These are phyloP conservation scores for Pseudomyrmex flavicornis DNA, from an alignment of 1,140 invertebrate genomes.

Conservation along the genomic window DNA sequence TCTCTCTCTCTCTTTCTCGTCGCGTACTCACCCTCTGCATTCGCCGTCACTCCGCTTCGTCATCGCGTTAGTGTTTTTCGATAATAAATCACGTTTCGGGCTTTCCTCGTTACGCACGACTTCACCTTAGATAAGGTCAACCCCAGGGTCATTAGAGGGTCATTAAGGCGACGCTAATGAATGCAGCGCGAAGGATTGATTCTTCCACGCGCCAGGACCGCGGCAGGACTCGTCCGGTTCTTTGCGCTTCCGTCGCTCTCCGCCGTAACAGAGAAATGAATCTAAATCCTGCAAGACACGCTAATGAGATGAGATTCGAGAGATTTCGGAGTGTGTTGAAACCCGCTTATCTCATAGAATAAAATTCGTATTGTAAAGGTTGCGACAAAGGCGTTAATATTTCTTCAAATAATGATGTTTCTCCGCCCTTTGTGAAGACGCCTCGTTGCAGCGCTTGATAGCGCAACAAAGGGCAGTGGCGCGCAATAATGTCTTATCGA, in stretches of 20 bases:
- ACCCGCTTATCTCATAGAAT: neutral
- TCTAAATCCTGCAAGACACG: neutral
- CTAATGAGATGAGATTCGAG: conserved; percentile 28
- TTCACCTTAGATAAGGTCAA: conserved; percentile 64
- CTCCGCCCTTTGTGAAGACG: conserved; percentile 50
- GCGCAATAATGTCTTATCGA: conserved; percentile 71
- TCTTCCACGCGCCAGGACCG: conserved; percentile 31
- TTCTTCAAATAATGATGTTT: neutral
- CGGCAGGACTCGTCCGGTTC: conserved; percentile 41
- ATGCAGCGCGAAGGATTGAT: conserved; percentile 75
- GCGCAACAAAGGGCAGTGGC: conserved; percentile 67
- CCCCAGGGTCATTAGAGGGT: conserved; percentile 67
- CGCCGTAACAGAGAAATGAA: conserved; percentile 2
- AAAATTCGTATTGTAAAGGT: neutral
- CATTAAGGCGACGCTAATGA: conserved; percentile 74
- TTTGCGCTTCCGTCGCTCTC: conserved; percentile 34
- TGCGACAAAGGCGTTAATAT: neutral
- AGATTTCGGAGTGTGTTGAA: neutral
- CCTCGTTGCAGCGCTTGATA: conserved; percentile 11
- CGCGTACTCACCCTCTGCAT: too few relatives aligned
- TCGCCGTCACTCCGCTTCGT: conserved; percentile 61
- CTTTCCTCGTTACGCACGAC: conserved; percentile 61
- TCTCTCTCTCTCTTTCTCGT: too few relatives aligned
- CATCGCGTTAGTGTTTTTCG: conserved; percentile 59
- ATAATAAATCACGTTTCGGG: conserved; percentile 76